Evolutionary conservation across 2,797 vertebrate species (phyloP).

Genomic region (Phataginus tetradactyla): DNA sequence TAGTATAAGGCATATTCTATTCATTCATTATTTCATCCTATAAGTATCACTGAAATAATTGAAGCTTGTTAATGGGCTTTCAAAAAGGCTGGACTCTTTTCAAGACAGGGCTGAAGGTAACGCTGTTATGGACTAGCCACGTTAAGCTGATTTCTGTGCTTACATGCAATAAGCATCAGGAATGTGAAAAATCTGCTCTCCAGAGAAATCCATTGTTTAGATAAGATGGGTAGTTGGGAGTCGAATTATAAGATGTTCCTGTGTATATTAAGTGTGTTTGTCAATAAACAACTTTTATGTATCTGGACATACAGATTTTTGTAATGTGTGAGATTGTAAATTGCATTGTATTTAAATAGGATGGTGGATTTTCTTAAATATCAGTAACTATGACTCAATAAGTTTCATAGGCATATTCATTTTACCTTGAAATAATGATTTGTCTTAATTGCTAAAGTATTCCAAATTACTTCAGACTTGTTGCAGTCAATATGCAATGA

Average conservation of each 20-base stretch:
- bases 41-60: not conserved
- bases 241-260: not conserved
- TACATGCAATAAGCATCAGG: not conserved
- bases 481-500: not conserved
- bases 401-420: not conserved
- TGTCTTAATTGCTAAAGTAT: not conserved
- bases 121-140: not conserved
- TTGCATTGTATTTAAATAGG: not conserved
- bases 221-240: not conserved
- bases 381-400: not conserved
- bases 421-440: not conserved
- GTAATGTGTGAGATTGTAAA: not conserved
- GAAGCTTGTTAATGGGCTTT: not conserved
- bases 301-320: not conserved
- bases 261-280: not conserved
- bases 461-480: constrained; percentile 11
- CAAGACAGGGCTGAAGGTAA: not conserved
- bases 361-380: not conserved
- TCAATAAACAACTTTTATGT: constrained; percentile 6
- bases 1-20: not conserved
- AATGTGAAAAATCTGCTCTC: not conserved
- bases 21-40: not conserved
- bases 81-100: not conserved
- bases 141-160: not conserved
- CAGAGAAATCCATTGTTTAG: not conserved